Evolutionary conservation across 2,797 vertebrate species (phyloP), one percentile per base, ranked within the genome.

Genomic region (Danio jaintianensis): DNA sequence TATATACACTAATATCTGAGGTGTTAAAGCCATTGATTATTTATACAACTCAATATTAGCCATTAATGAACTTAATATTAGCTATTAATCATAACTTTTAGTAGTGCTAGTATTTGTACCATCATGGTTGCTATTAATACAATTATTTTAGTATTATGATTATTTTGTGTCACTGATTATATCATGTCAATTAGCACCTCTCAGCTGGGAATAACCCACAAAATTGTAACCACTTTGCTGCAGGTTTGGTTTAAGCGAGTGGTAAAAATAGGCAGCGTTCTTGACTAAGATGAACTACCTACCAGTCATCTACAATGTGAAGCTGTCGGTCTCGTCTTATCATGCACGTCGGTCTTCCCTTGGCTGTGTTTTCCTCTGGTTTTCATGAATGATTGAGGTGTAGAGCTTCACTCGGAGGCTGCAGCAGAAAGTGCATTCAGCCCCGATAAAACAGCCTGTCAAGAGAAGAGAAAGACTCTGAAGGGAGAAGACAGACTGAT

Each of bases 341-440:
- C 62, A 12, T 58, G 18, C 16, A 18, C 40, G 61, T 68, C 38
- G 67, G 18, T 11, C n/a, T 42, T 45, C 12, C 8, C 56, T 36
- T 5, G 11, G 11, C 16, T 50, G 16, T 53, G 58, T 53, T 75
- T 36, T 55, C 15, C 22, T 59, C 29, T 59, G 42, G 18, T 64
- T 53, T 48, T 79, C 59, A 43, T 66, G 50, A 75, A 58, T 75
- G 64, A 80, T 71, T 79, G 66, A 80, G 62, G 66, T 68, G 67
- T 38, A 72, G 53, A 68, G 75, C 36, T 62, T 18, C 12, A 47
- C 56, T n/a, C 56, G 72, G 22, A 79, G 61, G 62, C 40, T 63
- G 40, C 36, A 18, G 29, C 20, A 18, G 8, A 58, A 67, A 78
- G 63, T 62, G 56, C 42, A 73, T 47, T 70, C 82, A 70, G 38